Base-by-base conservation (phyloP, 2,113 vertebrate species). In the Synchiropus splendidus region DNA sequence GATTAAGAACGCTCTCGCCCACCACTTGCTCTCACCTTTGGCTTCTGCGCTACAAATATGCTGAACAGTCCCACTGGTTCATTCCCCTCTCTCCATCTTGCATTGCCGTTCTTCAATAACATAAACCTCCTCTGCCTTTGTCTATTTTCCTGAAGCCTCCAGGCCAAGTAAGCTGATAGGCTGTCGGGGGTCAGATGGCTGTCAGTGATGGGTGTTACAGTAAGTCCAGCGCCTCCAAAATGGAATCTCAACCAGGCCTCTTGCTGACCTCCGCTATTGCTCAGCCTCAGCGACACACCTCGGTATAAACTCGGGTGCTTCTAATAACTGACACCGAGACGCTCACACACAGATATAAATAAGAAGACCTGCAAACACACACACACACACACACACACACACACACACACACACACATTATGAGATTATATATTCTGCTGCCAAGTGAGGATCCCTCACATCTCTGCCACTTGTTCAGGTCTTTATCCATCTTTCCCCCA, bases 11-110 rank as follows among this genome's bases (percentile, higher is more conserved):
- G 48, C 77, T 81, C 76, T 83, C 72, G 67, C 83, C 79, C 78
- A 83, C 77, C 75, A 78, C 58, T 78, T 80, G 75, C 71, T 77
- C 78, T 86, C 83, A 86, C 84, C 84, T 87, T 83, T 86, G 78
- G 80, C 81, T 84, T 74, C 76, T 79, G 48, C 49, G 64, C 72
- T 79, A 64, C 75, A 81, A 74, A 72, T 68, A 72, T 59, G 72
- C 75, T 71, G 71, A 76, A 64, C 61, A 70, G 60, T 63, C 65
- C 68, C 67, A 37, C 62, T 70, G 64, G 40, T 56, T 79, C 45
- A 51, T 18, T 42, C 36, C 48, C 42, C 54, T 14, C 64, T 47
- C 44, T 9, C 60, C 46, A 55, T 39, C 49, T 37, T 59, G 42
- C 60, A 64, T 46, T 64, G 58, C 62, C 64, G 37, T 45, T 47